Evolutionary conservation across 2,888 invertebrate species (phyloP), one percentile per base, ranked within the genome.

Genomic region (Diabrotica balteata): DNA sequence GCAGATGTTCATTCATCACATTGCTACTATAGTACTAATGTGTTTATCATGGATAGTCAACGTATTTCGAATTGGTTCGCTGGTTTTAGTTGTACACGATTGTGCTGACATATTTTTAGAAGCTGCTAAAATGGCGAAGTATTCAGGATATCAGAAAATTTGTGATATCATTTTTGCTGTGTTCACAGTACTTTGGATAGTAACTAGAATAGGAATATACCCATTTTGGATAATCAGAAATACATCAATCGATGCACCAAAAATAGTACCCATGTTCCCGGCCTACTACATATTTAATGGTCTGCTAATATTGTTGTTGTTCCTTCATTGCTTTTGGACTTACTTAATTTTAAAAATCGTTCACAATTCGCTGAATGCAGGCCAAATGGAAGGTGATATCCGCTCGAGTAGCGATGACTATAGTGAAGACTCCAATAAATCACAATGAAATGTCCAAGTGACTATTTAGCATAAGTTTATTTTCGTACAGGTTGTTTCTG

Each of bases 1-100:
- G 93, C 96, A 98, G 87, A 98, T 99, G 96, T 97, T 98, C 84
- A 87, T 97, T 63, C 98, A 99, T 86, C 98, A 99, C 83, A 89
- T 97, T 80, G 95, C 96, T 32, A 97, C 98, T 51, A 92, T 99
- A 75, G 84, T 91, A 53, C 88, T 99, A 71, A 90, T 99, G 86
- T 90, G 90, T 66, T 92, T 98, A 82, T 97, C 97, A 72, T 99
- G 97, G 96, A 90, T 95, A 7, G 94, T 94, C 84, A 98, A 98
- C 85, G 88, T 98, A 76, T 93, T 95, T 78, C 90, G 95, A 70
- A 91, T 97, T 75, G 99, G 98, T 47, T 93, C 95, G 0, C 85
- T 99, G 64, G 95, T 98, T 17, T 86, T 96, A 61, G 84, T 96
- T 60, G 87, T 94, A 8, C 96, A 96, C 80, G 96, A 96, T 84